These are phyloP conservation scores for Picathartes gymnocephalus DNA, from an alignment of 2,113 vertebrate genomes.

Conservation along the genomic window DNA sequence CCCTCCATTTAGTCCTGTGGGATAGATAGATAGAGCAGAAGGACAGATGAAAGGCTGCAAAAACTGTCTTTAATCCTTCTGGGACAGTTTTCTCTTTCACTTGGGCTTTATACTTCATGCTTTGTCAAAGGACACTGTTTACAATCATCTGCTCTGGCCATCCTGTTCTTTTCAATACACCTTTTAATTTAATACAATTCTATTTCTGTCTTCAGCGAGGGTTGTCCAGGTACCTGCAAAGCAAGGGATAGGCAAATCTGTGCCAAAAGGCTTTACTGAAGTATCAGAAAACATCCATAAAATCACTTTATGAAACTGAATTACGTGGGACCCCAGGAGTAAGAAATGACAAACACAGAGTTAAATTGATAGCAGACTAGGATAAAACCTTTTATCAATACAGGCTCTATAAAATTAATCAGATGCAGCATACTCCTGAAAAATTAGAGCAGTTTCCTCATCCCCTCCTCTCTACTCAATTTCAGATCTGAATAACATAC, in stretches of 20 bases:
- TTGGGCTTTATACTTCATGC: not conserved
- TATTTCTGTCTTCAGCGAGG: not conserved
- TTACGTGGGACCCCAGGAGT: constrained; percentile 12
- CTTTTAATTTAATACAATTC: constrained; percentile 19
- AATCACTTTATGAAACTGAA: not conserved
- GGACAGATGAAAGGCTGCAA: not conserved
- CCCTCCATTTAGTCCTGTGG: not conserved
- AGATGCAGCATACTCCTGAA: not conserved
- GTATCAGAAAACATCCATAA: constrained; percentile 11
- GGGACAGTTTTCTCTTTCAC: not conserved
- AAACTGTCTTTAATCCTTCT: not conserved
- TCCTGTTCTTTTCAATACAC: not conserved
- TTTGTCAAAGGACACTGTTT: not conserved
- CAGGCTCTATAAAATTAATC: constrained; percentile 13
- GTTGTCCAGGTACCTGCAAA: constrained; percentile 20
- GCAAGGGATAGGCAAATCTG: not conserved
- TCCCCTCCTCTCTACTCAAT: not conserved
- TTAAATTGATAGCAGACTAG: constrained; percentile 36
- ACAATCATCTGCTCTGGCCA: not conserved
- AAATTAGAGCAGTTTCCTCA: constrained; percentile 16
- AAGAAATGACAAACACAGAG: constrained; percentile 16
- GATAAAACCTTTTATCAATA: constrained; percentile 55
- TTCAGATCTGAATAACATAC: constrained; percentile 24
- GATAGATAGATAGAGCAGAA: not conserved
- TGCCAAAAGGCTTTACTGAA: constrained; percentile 22